These are phyloP conservation scores for Phrynocephalus versicolor DNA, from an alignment of 2,113 vertebrate species.

Conservation along the genomic window DNA sequence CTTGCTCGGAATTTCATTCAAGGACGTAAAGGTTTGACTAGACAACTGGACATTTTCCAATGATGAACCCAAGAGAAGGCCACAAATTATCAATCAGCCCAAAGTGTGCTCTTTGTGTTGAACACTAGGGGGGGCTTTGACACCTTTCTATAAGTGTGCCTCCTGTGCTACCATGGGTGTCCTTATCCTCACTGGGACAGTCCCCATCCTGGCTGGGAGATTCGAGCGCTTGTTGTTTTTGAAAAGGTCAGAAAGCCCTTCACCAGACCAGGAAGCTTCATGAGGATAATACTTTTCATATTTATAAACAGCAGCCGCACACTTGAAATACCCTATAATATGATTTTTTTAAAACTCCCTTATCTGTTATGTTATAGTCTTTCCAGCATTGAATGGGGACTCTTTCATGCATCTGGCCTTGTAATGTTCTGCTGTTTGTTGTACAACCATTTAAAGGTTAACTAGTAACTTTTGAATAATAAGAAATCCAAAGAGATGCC, in stretches of 20 bases:
- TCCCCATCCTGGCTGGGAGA: too few relatives aligned
- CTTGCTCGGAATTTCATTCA: too few relatives aligned
- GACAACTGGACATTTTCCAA: too few relatives aligned
- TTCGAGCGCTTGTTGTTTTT: too few relatives aligned
- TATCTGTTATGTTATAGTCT: background rate
- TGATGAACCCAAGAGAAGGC: too few relatives aligned
- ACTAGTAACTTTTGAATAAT: too few relatives aligned
- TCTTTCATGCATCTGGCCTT: too few relatives aligned
- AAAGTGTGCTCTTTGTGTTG: rapidly evolving
- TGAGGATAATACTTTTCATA: background rate
- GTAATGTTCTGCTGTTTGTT: too few relatives aligned
- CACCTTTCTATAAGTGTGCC: background rate
- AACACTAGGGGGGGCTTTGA: background rate
- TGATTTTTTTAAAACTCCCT: background rate
- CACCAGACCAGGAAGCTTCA: background rate
- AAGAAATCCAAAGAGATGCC: too few relatives aligned
- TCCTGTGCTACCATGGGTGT: background rate
- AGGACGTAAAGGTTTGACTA: background rate
- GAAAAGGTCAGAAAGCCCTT: too few relatives aligned
- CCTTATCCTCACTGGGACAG: too few relatives aligned
- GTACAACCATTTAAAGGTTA: too few relatives aligned
- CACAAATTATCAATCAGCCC: background rate
- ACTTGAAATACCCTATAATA: background rate
- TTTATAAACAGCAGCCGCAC: background rate
- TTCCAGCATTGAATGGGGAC: background rate